A percentile compares a stretch with the other conserved stretches of the same genome.
phyloP scores from a whole-genome alignment of 2,888 invertebrate species.

The Disparrhopalites patrizii region DNA sequence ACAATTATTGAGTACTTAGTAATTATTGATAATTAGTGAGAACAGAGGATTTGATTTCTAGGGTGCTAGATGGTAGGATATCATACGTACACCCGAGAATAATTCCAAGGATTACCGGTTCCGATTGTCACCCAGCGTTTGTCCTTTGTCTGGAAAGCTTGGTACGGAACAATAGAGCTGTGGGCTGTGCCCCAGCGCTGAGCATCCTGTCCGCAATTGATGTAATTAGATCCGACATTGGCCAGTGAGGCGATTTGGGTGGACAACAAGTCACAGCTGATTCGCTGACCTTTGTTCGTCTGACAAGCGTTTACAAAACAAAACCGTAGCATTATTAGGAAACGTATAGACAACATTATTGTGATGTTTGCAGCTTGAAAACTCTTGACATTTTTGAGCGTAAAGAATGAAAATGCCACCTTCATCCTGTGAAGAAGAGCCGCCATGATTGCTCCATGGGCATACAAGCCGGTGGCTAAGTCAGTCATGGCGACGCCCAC shows the following conservation, averaged over 20 bases:
- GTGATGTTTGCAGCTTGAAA: no score
- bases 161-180: conserved; percentile 90
- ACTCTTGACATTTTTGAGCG: not conserved
- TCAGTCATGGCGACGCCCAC: conserved; percentile 91
- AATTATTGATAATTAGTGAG: no score
- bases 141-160: conserved; percentile 78
- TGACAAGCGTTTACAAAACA: conserved; percentile 46
- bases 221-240: conserved; percentile 82
- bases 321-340: not conserved
- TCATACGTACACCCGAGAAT: no score
- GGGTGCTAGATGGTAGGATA: no score
- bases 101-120: conserved; percentile 58
- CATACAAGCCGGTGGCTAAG: conserved; percentile 86
- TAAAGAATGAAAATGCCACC: no score
- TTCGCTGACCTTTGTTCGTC: conserved; percentile 82
- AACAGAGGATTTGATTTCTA: no score
- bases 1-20: no score
- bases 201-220: conserved; percentile 75
- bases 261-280: conserved; percentile 88
- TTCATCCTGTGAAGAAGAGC: conserved; percentile 71
- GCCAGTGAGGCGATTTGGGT: conserved; percentile 86
- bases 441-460: conserved; percentile 90
- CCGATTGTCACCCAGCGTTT: conserved; percentile 77
- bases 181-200: conserved; percentile 88
- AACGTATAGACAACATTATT: not conserved